Percentiles rank a stretch among this genome's conserved stretches.
Conservation (phyloP, 2,797 vertebrate genomes). For the Gadopsis marmoratus region DNA sequence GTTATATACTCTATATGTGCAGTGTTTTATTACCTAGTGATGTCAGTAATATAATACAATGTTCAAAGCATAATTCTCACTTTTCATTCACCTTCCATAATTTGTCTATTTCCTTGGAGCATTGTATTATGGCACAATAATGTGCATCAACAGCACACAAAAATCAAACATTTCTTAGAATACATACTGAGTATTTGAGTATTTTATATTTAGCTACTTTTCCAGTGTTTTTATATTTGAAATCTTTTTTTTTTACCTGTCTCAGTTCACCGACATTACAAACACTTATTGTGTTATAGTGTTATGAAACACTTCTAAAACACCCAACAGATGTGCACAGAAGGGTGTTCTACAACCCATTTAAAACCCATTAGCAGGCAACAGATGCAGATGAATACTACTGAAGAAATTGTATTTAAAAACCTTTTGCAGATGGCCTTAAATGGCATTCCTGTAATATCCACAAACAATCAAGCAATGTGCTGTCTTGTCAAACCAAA, state of each 20-base stretch:
- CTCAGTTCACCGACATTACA: neutral
- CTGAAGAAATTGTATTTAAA: slow-evolving; percentile 27
- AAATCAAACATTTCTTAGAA: no score
- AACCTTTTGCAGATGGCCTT: slow-evolving; percentile 12
- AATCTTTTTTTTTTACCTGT: neutral
- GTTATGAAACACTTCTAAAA: neutral
- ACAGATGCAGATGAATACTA: slow-evolving; percentile 14
- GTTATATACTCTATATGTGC: no score
- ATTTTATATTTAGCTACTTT: neutral
- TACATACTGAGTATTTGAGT: neutral
- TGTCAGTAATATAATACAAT: neutral
- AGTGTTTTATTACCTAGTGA: neutral
- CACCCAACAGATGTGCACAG: slow-evolving; percentile 22
- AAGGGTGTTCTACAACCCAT: neutral
- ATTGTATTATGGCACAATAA: neutral
- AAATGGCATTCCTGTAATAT: neutral
- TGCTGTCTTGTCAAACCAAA: neutral
- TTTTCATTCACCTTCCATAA: no score
- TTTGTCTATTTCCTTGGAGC: neutral
- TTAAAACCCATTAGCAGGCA: slow-evolving; percentile 7
- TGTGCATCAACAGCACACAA: neutral
- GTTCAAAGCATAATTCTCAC: neutral
- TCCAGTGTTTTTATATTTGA: no score
- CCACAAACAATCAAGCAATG: slow-evolving; percentile 9
- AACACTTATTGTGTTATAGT: no score